Conservation (phyloP, 2,113 vertebrate species). For the Sciurus niger region DNA sequence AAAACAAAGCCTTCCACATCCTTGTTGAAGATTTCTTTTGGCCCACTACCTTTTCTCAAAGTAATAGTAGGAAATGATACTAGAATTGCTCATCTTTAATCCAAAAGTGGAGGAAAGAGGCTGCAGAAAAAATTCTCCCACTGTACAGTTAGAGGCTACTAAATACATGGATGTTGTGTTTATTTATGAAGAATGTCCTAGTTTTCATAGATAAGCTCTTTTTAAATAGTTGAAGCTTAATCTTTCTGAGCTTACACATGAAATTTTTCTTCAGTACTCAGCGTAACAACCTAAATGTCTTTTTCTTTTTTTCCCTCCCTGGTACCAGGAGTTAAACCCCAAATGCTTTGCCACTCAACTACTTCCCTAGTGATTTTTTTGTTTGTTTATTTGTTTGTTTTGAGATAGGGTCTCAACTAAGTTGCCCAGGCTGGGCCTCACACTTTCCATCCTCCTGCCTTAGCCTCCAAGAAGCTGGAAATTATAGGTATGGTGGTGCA, state of each 20-base stretch:
- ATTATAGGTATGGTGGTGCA: too few species aligned
- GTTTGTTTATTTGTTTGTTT: too few species aligned
- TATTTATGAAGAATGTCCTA: neutral
- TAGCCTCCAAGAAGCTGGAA: too few species aligned
- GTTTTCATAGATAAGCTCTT: neutral
- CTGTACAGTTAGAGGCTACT: neutral
- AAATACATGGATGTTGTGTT: neutral
- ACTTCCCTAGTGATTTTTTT: too few species aligned
- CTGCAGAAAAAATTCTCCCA: neutral
- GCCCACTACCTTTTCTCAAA: neutral
- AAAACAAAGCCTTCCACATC: neutral
- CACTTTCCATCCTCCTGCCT: too few species aligned
- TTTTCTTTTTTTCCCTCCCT: too few species aligned
- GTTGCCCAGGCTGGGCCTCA: too few species aligned
- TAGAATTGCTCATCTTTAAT: neutral
- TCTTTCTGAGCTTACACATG: neutral
- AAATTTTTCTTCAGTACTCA: neutral
- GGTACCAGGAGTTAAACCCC: neutral
- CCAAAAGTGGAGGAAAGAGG: neutral
- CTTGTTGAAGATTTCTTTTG: neutral
- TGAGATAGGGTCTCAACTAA: neutral
- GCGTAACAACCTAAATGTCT: neutral
- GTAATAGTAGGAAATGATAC: neutral
- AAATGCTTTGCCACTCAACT: neutral
- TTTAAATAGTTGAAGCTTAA: neutral